Evolutionary conservation across 1,140 invertebrate genomes (phyloP), one percentile per base, ranked within the genome.

Genomic region (Zaprionus kolodkinae): DNA sequence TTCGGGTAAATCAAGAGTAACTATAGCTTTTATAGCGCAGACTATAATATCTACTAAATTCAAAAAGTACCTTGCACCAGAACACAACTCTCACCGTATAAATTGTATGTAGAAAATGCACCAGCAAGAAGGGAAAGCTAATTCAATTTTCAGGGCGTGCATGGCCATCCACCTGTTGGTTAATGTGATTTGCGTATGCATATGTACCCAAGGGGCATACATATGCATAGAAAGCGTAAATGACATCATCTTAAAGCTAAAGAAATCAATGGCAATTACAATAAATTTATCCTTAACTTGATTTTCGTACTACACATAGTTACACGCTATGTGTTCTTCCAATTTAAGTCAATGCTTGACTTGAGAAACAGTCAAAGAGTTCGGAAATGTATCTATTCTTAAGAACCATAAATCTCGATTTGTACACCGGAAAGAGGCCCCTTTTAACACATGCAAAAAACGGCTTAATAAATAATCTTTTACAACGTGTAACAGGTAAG

Each of bases 1-100:
- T 78, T 94, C 95, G 91, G 95, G 96, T 96, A 90, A 90, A 79
- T 83, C 50, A 79, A 76, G 62, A 64, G 69, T 72, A 81, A 81
- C 69, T 84, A 69, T 79, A 71, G 59, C 36, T 59, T 59, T 62
- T 76, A 35, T 69, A 57, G 61, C 65, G 33, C 52, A 52, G 36
- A 15, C 50, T 38, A 64, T 38, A 64, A 50, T 62, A 63, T 61
- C 59, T 54, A 75, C 36, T 61, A 65, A 68, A 71, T 78, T 78
- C 36, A 65, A 63, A 63, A 72, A 67, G 52, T 72, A 66, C 13
- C 30, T 45, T 79, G 79, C 79, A 81, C 79, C 48, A 67, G 27
- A 52, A 69, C 72, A 65, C 55, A 25, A 77, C 54, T 11, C 12
- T 52, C 77, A 77, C 74, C 25, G 61, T 79, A 73, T 69, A 73